Percentiles rank a stretch among this genome's conserved stretches.
Evolutionary conservation across 2,888 invertebrate genomes (phyloP).

Genomic region (Parnassius orleans): DNA sequence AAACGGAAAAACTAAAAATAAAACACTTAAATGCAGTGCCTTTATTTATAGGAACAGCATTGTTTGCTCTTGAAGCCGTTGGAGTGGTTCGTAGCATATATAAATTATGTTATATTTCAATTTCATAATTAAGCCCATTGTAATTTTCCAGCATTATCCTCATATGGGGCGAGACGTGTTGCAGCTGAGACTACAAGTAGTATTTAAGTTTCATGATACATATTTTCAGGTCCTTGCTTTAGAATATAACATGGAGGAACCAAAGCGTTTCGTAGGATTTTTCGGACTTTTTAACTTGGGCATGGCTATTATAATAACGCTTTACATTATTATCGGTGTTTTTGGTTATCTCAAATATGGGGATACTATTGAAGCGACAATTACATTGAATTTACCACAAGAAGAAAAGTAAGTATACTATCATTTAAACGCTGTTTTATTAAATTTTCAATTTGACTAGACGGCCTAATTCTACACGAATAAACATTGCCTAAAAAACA

Average conservation of each 20-base stretch:
- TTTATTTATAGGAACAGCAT: conserved; percentile 91
- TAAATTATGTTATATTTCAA: no score
- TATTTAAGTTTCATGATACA: no score
- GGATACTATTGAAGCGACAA: conserved; percentile 84
- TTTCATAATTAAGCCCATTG: no score
- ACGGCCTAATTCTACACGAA: no score
- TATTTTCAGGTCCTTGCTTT: conserved; percentile 88
- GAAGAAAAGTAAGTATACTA: conserved; percentile 77
- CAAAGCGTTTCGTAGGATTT: conserved; percentile 86
- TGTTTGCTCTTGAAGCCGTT: conserved; percentile 92
- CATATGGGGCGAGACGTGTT: no score
- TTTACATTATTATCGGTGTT: conserved; percentile 91
- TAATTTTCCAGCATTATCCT: no score
- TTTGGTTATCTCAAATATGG: conserved; percentile 95
- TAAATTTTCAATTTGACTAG: no score
- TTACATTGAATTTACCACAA: conserved; percentile 90
- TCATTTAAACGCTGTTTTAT: no score
- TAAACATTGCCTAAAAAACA: no score
- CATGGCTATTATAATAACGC: conserved; percentile 86
- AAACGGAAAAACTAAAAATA: conserved; percentile 70
- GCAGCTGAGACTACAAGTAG: no score
- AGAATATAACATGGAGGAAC: conserved; percentile 95
- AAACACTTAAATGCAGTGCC: conserved; percentile 81
- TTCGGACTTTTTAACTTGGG: conserved; percentile 90
- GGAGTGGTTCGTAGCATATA: conserved; percentile 82